These are phyloP conservation scores for Cyanistes caeruleus DNA, from an alignment of 2,113 vertebrate genomes.

Conservation along the genomic window DNA sequence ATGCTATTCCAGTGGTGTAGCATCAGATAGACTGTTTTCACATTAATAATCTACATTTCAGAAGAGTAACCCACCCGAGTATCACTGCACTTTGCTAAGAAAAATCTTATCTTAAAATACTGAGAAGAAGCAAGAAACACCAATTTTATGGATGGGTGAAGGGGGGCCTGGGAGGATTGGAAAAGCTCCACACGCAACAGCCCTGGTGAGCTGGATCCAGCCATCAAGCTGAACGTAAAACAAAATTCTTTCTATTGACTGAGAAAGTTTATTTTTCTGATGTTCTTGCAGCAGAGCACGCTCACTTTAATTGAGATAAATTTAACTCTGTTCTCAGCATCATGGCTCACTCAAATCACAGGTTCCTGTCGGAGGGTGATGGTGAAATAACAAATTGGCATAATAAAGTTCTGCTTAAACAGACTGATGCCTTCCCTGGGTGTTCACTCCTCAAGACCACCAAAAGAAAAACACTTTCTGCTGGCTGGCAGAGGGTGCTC, in stretches of 20 bases:
- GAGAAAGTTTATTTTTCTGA: background rate
- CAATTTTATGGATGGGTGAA: background rate
- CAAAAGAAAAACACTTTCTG: background rate
- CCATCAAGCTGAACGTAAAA: accelerated
- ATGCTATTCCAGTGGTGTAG: background rate
- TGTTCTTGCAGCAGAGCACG: background rate
- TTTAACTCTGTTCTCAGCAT: background rate
- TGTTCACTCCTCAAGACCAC: background rate
- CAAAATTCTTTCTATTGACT: background rate
- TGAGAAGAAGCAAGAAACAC: background rate
- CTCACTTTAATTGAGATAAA: conserved; percentile 21
- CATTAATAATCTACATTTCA: background rate
- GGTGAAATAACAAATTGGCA: background rate
- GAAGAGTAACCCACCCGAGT: background rate
- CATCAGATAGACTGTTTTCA: background rate
- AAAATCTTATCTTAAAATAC: background rate
- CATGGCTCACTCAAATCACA: conserved; percentile 1
- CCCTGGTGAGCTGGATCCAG: background rate
- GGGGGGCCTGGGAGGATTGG: background rate
- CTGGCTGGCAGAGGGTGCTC: background rate
- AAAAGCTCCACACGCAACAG: background rate
- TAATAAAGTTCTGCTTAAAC: background rate
- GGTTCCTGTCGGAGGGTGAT: background rate
- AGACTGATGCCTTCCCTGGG: background rate
- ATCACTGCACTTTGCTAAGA: background rate